Conservation (phyloP, 2,113 vertebrate species). For the Xiphias gladius region DNA sequence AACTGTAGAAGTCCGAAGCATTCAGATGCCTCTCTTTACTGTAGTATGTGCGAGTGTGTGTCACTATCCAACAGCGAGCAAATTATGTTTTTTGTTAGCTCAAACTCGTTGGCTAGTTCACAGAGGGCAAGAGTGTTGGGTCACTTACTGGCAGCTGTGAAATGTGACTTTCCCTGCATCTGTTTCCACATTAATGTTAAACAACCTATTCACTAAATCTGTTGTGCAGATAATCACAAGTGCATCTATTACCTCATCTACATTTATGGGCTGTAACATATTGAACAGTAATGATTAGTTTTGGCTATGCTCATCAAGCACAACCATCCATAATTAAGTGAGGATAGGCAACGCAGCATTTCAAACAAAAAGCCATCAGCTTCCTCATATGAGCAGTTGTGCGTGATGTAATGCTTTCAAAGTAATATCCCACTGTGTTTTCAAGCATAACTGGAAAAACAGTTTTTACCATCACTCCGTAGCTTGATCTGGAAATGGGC, state of each 20-base stretch:
- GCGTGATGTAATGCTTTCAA: constrained; percentile 72
- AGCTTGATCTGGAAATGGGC: constrained; percentile 49
- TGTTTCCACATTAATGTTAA: constrained; percentile 37
- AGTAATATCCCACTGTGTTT: constrained; percentile 54
- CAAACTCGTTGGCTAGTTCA: constrained; percentile 18
- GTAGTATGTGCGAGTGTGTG: not conserved
- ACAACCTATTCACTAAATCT: constrained; percentile 50
- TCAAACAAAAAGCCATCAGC: constrained; percentile 44
- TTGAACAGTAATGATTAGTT: constrained; percentile 56
- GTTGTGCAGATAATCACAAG: constrained; percentile 40
- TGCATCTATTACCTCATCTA: constrained; percentile 54
- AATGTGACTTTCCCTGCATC: constrained; percentile 33
- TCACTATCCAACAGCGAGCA: not conserved
- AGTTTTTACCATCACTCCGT: constrained; percentile 48
- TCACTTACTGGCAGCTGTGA: constrained; percentile 24
- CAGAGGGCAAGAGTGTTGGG: constrained; percentile 25
- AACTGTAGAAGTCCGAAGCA: constrained; percentile 3
- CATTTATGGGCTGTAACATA: constrained; percentile 52
- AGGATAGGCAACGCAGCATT: constrained; percentile 19
- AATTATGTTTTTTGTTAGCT: constrained; percentile 34
- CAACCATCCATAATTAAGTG: constrained; percentile 52
- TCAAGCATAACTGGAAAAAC: constrained; percentile 69
- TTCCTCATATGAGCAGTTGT: constrained; percentile 54
- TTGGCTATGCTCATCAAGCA: constrained; percentile 40
- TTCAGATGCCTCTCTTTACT: constrained; percentile 18